Evolutionary conservation across 2,113 vertebrate species (phyloP).

Genomic region (Microcebus lehilahytsara): DNA sequence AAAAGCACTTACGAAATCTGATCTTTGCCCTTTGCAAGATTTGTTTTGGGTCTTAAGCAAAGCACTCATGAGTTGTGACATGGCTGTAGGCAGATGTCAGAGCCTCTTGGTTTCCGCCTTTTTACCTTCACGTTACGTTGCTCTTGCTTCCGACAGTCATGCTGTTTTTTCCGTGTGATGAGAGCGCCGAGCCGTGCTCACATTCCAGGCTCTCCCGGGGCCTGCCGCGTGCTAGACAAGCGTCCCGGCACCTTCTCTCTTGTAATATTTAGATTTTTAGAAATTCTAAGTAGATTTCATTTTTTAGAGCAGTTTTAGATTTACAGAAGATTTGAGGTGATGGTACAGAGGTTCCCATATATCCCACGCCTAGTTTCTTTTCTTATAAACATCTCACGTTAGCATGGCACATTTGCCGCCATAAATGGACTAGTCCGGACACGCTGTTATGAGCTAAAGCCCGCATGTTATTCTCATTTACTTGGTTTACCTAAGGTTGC

Average conservation of each 20-base stretch:
- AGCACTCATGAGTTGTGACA: neutral
- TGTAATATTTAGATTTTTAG: neutral
- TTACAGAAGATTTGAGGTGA: neutral
- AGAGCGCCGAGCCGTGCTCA: accelerated
- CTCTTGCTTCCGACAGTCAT: neutral
- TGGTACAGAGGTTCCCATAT: neutral
- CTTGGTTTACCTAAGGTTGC: neutral
- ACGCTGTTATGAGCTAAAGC: accelerated
- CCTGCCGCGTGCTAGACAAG: accelerated
- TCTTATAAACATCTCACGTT: accelerated
- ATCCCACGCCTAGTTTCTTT: neutral
- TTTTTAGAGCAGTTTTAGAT: neutral
- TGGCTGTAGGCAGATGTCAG: accelerated
- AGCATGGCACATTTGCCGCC: accelerated
- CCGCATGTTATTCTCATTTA: neutral
- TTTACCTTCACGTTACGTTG: neutral
- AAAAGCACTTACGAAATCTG: neutral
- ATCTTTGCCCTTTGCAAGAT: neutral
- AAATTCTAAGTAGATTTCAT: neutral
- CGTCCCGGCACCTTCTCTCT: neutral
- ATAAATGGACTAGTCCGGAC: accelerated
- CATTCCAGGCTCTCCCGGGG: accelerated
- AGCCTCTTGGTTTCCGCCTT: neutral
- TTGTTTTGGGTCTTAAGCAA: neutral
- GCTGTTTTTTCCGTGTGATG: accelerated